phyloP scores from a whole-genome alignment of 2,113 vertebrate species.

The Hippocampus abdominalis region DNA sequence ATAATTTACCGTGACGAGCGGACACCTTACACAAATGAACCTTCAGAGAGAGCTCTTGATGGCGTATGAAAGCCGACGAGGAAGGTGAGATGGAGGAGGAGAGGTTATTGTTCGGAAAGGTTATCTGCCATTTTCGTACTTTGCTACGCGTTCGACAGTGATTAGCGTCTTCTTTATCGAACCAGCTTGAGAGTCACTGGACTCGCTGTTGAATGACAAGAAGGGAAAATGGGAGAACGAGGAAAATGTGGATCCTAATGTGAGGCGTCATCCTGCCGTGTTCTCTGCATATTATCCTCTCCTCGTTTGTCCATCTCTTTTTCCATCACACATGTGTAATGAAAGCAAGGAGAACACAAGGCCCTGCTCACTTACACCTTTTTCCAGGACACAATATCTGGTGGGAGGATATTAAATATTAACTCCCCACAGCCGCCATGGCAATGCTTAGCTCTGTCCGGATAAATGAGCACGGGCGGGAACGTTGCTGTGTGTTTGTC shows the following conservation, averaged over 20 bases:
- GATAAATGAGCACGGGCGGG: not conserved
- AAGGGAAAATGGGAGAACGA: not conserved
- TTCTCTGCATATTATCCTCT: conserved; percentile 3
- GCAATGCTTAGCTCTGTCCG: not conserved
- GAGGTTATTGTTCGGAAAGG: too few species aligned
- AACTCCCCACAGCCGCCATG: conserved; percentile 25
- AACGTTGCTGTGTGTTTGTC: conserved; percentile 8
- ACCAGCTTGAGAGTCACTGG: too few species aligned
- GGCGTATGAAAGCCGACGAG: too few species aligned
- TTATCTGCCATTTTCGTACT: too few species aligned
- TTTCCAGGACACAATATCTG: conserved; percentile 43
- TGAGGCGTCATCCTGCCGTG: conserved; percentile 7
- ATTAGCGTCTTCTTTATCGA: too few species aligned
- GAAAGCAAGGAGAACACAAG: conserved; percentile 42
- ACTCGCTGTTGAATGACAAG: not conserved
- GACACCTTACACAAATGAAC: too few species aligned
- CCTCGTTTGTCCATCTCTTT: conserved; percentile 14
- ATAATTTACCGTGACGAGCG: too few species aligned
- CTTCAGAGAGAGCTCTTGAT: too few species aligned
- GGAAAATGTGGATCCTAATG: conserved; percentile 3
- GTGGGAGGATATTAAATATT: conserved; percentile 64
- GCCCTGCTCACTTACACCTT: conserved; percentile 36
- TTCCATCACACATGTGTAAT: conserved; percentile 23
- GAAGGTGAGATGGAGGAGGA: too few species aligned
- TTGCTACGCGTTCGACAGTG: too few species aligned